A percentile compares a stretch with the other conserved stretches of the same genome.
phyloP scores from a whole-genome alignment of 2,888 invertebrate species.

The Arenicola marina region DNA sequence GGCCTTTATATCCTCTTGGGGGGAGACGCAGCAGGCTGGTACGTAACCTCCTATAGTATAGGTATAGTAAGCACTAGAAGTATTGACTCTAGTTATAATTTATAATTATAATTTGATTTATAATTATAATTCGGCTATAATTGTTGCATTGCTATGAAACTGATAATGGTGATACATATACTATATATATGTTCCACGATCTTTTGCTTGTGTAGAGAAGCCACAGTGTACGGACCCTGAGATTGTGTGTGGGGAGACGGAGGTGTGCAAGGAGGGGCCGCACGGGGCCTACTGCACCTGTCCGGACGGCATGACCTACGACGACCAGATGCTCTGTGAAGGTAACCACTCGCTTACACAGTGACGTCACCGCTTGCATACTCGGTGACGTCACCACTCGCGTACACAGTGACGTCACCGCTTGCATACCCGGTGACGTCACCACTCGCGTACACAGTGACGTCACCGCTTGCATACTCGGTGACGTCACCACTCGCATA shows the following conservation, averaged over 20 bases:
- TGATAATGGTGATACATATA: not conserved
- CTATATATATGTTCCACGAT: not conserved
- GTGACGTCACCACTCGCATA: too few species aligned
- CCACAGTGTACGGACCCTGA: not conserved
- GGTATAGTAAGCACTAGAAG: not conserved
- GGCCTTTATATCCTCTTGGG: too few species aligned
- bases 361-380: too few species aligned
- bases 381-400: too few species aligned
- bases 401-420: too few species aligned
- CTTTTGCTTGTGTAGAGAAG: not conserved
- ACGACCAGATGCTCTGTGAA: not conserved
- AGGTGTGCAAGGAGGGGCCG: not conserved
- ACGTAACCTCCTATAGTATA: too few species aligned
- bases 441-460: too few species aligned
- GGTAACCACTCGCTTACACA: too few species aligned
- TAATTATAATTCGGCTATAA: not conserved
- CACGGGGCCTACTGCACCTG: not conserved
- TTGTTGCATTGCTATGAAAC: not conserved
- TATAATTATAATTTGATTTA: not conserved
- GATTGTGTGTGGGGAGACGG: not conserved
- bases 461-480: too few species aligned
- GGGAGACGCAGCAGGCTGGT: too few species aligned
- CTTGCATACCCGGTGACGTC: too few species aligned
- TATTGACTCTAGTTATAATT: not conserved
- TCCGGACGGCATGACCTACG: not conserved